A percentile compares a stretch with the other conserved stretches of the same genome.
Conservation (phyloP, 2,888 invertebrate species). For the Allygus modestus region DNA sequence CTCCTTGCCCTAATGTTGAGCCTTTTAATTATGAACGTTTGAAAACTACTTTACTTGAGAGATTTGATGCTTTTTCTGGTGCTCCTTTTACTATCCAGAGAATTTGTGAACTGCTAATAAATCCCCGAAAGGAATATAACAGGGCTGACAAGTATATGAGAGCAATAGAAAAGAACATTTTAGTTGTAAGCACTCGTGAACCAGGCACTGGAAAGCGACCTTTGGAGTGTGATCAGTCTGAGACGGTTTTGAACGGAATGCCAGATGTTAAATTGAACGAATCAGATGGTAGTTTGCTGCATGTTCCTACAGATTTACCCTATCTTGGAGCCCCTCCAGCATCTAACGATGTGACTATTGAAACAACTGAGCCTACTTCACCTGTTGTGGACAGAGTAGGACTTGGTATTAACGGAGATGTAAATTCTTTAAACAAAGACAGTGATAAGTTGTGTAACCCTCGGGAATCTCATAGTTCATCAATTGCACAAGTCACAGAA, state of each 20-base stretch:
- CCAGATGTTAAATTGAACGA: conserved; percentile 64
- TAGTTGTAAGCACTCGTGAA: conserved; percentile 84
- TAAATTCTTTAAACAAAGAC: background rate
- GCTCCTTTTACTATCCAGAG: conserved; percentile 98
- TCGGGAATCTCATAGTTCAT: conserved; percentile 18
- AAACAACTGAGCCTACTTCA: conserved; percentile 44
- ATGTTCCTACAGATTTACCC: conserved; percentile 58
- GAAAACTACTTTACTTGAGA: conserved; percentile 89
- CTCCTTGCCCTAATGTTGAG: conserved; percentile 94
- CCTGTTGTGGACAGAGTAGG: conserved; percentile 11
- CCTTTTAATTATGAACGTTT: conserved; percentile 93
- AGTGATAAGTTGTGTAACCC: background rate
- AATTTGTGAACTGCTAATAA: conserved; percentile 94
- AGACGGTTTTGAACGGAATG: conserved; percentile 68
- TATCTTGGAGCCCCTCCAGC: conserved; percentile 60
- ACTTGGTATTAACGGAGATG: conserved; percentile 5
- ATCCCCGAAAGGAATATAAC: conserved; percentile 95
- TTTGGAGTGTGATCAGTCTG: conserved; percentile 65
- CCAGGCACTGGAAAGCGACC: conserved; percentile 73
- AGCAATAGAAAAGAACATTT: conserved; percentile 96
- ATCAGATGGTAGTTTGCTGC: conserved; percentile 50
- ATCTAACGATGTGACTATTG: conserved; percentile 62
- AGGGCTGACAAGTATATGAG: conserved; percentile 98
- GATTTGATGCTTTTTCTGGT: conserved; percentile 89
- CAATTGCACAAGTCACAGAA: background rate